Base-by-base conservation (phyloP, 2,113 vertebrate genomes). In the Stictonetta naevosa region DNA sequence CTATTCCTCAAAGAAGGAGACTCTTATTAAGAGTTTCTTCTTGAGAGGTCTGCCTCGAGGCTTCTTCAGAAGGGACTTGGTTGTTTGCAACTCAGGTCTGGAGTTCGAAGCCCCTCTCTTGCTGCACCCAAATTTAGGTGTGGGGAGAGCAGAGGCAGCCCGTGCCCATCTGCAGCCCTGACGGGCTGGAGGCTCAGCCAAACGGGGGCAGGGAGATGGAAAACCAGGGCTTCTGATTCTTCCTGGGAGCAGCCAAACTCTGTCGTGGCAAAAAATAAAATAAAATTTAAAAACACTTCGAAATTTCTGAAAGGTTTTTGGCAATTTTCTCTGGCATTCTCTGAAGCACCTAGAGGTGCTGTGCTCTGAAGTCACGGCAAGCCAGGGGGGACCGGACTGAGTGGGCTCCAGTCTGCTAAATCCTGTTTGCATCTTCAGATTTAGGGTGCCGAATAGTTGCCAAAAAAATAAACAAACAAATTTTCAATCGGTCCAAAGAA, bases 1-100 rank as follows among this genome's bases (percentile, higher is more conserved):
- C 72, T 86, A 5, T 56, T 77, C 40, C 92, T 83, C 72, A 55
- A 77, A 89, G 80, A 44, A 90, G 25, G 20, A 4, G 25, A 26
- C 31, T 76, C 75, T 78, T 86, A 66, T 26, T 86, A 92, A 90
- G 77, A 34, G 46, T 46, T 94, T 92, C 59, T 78, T 88, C 76
- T 88, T 33, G 60, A 91, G 64, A 71, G 71, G 22, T 29, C 40
- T 93, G 90, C 90, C 94, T 94, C 7, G 76, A 92, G 90, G 79
- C 59, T 81, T 59, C 76, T 88, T 93, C 76, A 66, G 67, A 63
- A 77, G n/a, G 63, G 85, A 76, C 94, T 94, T 84, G 71, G 34
- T 34, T 4, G 0, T 68, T 96, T 53, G 4, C 64, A 87, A 69
- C 62, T 52, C 72, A 72, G 15, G 73, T 8, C 8, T 53, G 67